Evolutionary conservation across 2,113 vertebrate genomes (phyloP), one percentile per base, ranked within the genome.

Genomic region (Vidua macroura): DNA sequence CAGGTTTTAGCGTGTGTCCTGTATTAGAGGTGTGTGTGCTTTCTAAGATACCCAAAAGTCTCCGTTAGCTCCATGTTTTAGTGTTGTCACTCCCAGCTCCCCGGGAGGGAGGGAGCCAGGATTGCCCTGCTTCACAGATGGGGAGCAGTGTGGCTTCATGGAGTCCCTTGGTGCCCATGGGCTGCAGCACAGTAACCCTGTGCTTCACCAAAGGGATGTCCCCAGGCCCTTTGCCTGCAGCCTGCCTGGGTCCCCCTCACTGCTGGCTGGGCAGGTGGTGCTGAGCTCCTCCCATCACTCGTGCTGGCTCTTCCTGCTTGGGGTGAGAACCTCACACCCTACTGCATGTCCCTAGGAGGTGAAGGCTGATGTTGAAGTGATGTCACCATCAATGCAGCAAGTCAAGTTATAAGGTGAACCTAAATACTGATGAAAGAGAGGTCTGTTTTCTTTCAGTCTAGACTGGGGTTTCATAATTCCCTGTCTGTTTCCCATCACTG

Each of bases 121-220:
- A 10, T 12, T 74, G 30, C 18, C 49, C 13, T 22, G 11, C 13
- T 41, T 43, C 63, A 19, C 25, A 15, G 18, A 1, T 15, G 23
- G 23, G 70, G 13, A 89, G 15, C 2, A 0, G 1, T 9, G 39
- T 9, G 35, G 37, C 37, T 52, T 60, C 18, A 0, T 2, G 27
- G 52, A 51, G 30, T 21, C 24, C 33, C 37, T n/a, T 0, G 4
- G 25, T 59, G 69, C 44, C 49, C 3, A 0, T 15, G 73, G 39
- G 44, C 53, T 92, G 58, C 49, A 83, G 69, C 25, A 22, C 43
- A 63, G 12, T 28, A 21, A 24, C 22, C 21, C 55, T 53, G 21
- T 58, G 15, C 18, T 68, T 13, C 72, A 11, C n/a, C 31, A 24
- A 0, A 1, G 1, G 1, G 2, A 3, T 62, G 20, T 82, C 13